Percentiles rank a stretch among this genome's conserved stretches.
These are phyloP conservation scores for Podiceps cristatus DNA, from an alignment of 2,113 vertebrate species.

Conservation along the genomic window DNA sequence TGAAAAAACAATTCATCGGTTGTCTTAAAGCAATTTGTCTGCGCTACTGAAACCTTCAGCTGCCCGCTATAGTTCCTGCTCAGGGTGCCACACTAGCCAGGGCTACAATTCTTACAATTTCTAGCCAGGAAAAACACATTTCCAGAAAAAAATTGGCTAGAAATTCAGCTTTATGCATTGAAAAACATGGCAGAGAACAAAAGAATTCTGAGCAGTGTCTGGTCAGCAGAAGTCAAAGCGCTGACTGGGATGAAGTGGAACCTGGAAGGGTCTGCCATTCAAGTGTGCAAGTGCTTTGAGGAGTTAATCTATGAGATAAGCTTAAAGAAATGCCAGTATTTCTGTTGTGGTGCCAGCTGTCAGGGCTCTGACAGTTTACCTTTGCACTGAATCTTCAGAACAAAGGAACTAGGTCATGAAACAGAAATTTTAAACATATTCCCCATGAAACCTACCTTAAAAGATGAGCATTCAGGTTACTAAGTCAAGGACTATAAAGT, in stretches of 20 bases:
- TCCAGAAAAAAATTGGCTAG: neutral
- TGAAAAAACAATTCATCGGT: neutral
- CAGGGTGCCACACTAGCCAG: neutral
- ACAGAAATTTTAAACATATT: constrained; percentile 50
- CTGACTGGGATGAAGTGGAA: constrained; percentile 32
- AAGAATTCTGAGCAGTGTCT: neutral
- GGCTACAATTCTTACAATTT: neutral
- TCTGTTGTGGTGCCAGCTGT: constrained; percentile 53
- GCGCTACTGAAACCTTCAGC: neutral
- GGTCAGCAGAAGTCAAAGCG: neutral
- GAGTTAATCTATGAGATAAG: constrained; percentile 58
- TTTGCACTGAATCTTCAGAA: constrained; percentile 13
- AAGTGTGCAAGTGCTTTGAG: constrained; percentile 40
- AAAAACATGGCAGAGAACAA: neutral
- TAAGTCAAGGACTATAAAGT: constrained; percentile 21
- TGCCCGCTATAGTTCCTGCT: neutral
- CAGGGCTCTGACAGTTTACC: constrained; percentile 58
- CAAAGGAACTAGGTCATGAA: constrained; percentile 63
- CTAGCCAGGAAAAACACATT: neutral
- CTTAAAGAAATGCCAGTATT: constrained; percentile 6
- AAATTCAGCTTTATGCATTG: neutral
- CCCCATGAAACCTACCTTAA: neutral
- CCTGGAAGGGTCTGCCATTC: constrained; percentile 38
- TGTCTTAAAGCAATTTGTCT: neutral
- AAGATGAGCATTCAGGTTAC: neutral